phyloP scores from a whole-genome alignment of 1,140 invertebrate species.

The Chironomus tepperi region DNA sequence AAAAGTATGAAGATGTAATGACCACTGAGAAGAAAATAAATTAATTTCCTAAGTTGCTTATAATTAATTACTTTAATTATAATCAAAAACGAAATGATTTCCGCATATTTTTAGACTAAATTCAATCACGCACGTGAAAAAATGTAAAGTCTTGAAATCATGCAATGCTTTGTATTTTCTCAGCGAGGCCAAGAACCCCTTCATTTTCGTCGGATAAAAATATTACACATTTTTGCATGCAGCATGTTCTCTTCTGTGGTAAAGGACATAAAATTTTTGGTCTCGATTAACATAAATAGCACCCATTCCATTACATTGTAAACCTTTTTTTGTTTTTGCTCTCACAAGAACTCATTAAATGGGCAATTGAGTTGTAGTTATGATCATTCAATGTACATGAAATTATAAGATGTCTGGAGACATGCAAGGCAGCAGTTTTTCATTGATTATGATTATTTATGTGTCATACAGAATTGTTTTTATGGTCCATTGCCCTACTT shows the following conservation, averaged over 20 bases:
- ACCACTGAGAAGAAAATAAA: too few species aligned
- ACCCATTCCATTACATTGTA: neutral
- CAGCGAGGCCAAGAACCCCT: neutral
- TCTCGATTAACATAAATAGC: constrained; percentile 1
- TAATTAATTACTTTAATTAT: too few species aligned
- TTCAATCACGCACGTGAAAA: too few species aligned
- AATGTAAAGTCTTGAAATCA: too few species aligned
- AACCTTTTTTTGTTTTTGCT: too few species aligned
- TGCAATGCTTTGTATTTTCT: too few species aligned
- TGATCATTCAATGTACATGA: neutral
- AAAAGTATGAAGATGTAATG: too few species aligned
- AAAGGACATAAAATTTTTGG: neutral
- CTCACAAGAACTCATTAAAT: neutral
- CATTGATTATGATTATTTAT: constrained; percentile 4
- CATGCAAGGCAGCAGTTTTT: neutral
- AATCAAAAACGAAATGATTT: too few species aligned
- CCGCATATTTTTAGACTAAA: too few species aligned
- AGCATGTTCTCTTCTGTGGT: too few species aligned
- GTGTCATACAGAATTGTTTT: neutral
- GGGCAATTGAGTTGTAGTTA: neutral
- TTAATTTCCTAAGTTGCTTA: too few species aligned
- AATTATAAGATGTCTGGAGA: neutral
- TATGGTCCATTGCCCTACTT: neutral
- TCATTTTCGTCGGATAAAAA: neutral
- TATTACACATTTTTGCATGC: too few species aligned